Evolutionary conservation across 2,797 vertebrate genomes (phyloP), one percentile per base, ranked within the genome.

Genomic region (Vultur gryphus): DNA sequence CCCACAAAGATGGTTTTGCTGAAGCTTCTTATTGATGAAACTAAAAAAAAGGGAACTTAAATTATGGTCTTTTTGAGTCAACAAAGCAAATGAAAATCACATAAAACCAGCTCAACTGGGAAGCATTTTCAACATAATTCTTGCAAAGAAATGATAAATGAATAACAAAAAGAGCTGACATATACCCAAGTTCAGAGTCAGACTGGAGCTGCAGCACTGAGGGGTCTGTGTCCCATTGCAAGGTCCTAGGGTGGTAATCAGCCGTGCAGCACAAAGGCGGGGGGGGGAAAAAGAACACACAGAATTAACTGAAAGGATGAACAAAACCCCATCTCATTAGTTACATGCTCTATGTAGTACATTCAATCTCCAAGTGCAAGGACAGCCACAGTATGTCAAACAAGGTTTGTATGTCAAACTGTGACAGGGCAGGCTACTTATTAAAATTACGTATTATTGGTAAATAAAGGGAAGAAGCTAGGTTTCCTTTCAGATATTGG

Each of bases 141-240:
- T 95, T 92, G 97, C 97, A 97, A 97, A 97, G 70, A 95, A 98
- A 97, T 44, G 8, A 67, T 66, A 89, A 95, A 95, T 39, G n/a
- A 96, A 51, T 91, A 97, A 97, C 94, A 90, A 95, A 98, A 98
- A 98, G 97, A 98, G 97, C 97, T 94, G 98, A 98, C 96, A 98
- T 98, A 97, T 99, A 99, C 99, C 99, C 99, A 96, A 99, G 99
- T 98, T 99, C 99, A 97, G 99, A 99, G 98, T 99, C 99, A 96
- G 99, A 99, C 98, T 99, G 99, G 98, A 99, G 99, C 98, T 99
- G 99, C 94, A 99, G 98, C 98, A 99, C 99, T 98, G 99, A 99
- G 96, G 99, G 99, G 99, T 99, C 99, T 98, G 99, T 99, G 98
- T 99, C 99, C 99, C 99, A 99, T 98, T 99, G 99, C 98, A 99